Evolutionary conservation across 2,113 vertebrate species (phyloP), one percentile per base, ranked within the genome.

Genomic region (Pelecanoides urinatrix): DNA sequence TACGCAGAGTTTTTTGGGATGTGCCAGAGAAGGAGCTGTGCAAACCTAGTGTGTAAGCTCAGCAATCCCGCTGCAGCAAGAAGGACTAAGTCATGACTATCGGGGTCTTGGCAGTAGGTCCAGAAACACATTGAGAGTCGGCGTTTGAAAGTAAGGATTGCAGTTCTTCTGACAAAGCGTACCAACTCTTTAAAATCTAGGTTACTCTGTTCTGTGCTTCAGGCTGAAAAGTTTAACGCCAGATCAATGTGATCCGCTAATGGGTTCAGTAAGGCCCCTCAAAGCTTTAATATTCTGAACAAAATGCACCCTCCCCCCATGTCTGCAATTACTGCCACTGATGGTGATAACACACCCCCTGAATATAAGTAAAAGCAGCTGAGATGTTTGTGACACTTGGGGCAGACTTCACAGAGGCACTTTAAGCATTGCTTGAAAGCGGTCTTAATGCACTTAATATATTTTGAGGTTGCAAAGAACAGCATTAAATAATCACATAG

Each of bases 401-500:
- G 90, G 55, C 47, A 88, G 92, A 75, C 83, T 97, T 95, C 78
- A 88, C 81, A 95, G 93, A 42, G 88, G 78, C 50, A 49, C 79
- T 95, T 76, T 12, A 79, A 91, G 79, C 88, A 19, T 45, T n/a
- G 52, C 88, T 59, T 88, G 92, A 92, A 80, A 96, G 91, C 82
- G 58, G 59, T 78, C 84, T 70, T 91, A 93, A 93, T 75, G 95
- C 68, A 72, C 78, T 96, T 90, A 38, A 29, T 95, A 20, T 94
- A 87, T 90, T 84, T 88, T 36, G 79, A 98, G 82, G 81, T 74
- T 92, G 91, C 63, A 94, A 95, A 96, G 85, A 90, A 76, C n/a
- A 52, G 91, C 23, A 58, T 94, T 96, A 95, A 97, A 96, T 93
- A 96, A 93, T 82, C 95, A 92, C 30, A 75, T 44, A 75, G 27